phyloP scores from a whole-genome alignment of 2,888 invertebrate genomes.

The Caenorhabditis afra region DNA sequence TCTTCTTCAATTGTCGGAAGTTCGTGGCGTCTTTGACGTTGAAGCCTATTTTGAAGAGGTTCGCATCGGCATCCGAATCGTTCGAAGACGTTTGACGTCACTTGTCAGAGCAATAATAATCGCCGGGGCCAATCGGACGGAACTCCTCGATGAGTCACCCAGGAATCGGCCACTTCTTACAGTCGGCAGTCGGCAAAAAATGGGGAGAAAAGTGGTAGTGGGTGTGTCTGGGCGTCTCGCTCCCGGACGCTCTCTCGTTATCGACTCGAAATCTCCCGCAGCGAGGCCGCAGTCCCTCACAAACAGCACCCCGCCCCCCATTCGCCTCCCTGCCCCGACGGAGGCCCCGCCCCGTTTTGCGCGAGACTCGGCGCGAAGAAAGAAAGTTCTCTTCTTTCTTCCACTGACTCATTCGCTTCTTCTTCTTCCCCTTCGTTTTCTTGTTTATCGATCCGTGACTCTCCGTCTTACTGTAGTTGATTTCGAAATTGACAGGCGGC shows the following conservation, averaged over 20 bases:
- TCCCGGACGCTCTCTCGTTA: conserved; percentile 37
- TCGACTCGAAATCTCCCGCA: conserved; percentile 62
- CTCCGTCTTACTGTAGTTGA: conserved; percentile 20
- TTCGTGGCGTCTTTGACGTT: too few species aligned
- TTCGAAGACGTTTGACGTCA: conserved; percentile 11
- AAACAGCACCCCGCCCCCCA: conserved; percentile 41
- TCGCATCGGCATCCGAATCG: too few species aligned
- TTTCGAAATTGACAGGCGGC: conserved; percentile 29
- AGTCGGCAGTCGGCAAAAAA: conserved; percentile 35
- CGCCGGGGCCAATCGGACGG: background rate
- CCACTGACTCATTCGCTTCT: conserved; percentile 29
- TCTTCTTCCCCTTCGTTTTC: background rate
- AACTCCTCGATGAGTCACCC: conserved; percentile 35
- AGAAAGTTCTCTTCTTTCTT: conserved; percentile 11
- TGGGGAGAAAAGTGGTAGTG: conserved; percentile 22
- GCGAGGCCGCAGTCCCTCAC: conserved; percentile 45
- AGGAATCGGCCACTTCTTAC: conserved; percentile 37
- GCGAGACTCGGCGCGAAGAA: conserved; percentile 19
- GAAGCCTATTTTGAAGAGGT: too few species aligned
- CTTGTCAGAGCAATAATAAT: conserved; percentile 30
- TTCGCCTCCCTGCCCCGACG: conserved; percentile 7
- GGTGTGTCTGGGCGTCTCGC: conserved; percentile 16
- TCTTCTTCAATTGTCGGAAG: too few species aligned
- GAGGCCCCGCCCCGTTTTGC: conserved; percentile 51
- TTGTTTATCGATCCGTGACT: conserved; percentile 52